These are phyloP conservation scores for Tangachromis dhanisi DNA, from an alignment of 2,113 vertebrate genomes.

Conservation along the genomic window DNA sequence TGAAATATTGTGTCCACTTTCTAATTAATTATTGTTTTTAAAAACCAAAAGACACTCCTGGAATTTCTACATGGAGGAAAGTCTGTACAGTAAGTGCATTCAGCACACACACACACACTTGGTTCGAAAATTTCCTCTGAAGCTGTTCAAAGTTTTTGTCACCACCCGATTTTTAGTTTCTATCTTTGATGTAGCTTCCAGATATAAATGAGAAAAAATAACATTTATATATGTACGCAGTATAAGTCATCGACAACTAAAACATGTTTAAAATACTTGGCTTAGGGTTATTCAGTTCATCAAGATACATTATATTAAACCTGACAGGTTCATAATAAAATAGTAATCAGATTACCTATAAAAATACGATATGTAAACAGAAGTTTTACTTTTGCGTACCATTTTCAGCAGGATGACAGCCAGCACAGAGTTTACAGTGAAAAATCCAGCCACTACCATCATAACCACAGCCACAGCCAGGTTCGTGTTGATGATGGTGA, in stretches of 20 bases:
- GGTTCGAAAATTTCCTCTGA: background rate
- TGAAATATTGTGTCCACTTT: background rate
- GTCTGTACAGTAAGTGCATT: background rate
- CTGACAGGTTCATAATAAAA: background rate
- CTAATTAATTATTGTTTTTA: background rate
- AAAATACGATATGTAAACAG: background rate
- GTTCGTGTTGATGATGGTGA: slow-evolving; percentile 63
- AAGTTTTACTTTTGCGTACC: slow-evolving; percentile 64
- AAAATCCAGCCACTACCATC: slow-evolving; percentile 93
- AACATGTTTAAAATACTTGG: background rate
- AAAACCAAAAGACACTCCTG: background rate
- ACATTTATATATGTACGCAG: background rate
- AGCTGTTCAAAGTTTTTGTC: background rate
- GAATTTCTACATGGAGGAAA: background rate
- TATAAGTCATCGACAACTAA: background rate
- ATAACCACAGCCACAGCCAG: slow-evolving; percentile 80
- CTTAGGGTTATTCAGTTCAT: background rate
- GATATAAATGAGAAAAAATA: background rate
- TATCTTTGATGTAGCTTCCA: background rate
- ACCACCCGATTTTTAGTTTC: background rate
- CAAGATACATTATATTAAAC: background rate
- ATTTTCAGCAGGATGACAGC: slow-evolving; percentile 86
- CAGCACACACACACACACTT: background rate
- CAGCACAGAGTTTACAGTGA: slow-evolving; percentile 81
- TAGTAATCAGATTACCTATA: background rate